Evolutionary conservation across 2,113 vertebrate genomes (phyloP).

Genomic region (Clarias batrachus): DNA sequence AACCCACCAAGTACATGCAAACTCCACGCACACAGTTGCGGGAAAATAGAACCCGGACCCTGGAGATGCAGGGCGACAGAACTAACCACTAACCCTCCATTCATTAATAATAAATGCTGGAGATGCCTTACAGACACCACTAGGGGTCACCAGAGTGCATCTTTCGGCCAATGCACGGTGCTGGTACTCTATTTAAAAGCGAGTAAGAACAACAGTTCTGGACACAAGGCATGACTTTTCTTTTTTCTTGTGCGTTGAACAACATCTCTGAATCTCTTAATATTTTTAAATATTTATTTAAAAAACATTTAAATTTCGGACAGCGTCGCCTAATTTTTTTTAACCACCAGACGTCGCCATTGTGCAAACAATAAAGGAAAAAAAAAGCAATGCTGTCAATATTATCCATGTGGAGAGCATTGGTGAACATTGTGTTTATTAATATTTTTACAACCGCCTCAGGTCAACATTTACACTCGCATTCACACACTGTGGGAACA

Average conservation of each 20-base stretch:
- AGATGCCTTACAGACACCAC: not conserved
- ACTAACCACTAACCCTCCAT: not conserved
- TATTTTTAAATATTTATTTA: not conserved
- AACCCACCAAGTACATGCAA: too few species aligned
- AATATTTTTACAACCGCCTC: too few species aligned
- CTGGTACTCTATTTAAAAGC: not conserved
- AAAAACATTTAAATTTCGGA: not conserved
- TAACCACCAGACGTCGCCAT: slow-evolving; percentile 54
- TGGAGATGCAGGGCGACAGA: too few species aligned
- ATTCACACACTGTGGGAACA: too few species aligned
- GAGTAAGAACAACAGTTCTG: not conserved
- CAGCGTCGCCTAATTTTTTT: rapidly evolving
- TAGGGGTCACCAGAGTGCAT: not conserved
- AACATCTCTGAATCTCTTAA: not conserved
- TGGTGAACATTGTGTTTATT: too few species aligned
- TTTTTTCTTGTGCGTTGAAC: not conserved
- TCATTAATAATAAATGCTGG: not conserved
- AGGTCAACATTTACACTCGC: too few species aligned
- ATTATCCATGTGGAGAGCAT: too few species aligned
- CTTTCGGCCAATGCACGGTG: not conserved
- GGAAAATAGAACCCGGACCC: too few species aligned
- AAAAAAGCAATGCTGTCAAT: too few species aligned
- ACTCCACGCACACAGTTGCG: too few species aligned
- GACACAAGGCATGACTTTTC: not conserved
- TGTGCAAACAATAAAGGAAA: not conserved